Percentiles rank a stretch among this genome's conserved stretches.
Evolutionary conservation across 2,797 vertebrate genomes (phyloP).

Genomic region (Halcyon smyrnensis): DNA sequence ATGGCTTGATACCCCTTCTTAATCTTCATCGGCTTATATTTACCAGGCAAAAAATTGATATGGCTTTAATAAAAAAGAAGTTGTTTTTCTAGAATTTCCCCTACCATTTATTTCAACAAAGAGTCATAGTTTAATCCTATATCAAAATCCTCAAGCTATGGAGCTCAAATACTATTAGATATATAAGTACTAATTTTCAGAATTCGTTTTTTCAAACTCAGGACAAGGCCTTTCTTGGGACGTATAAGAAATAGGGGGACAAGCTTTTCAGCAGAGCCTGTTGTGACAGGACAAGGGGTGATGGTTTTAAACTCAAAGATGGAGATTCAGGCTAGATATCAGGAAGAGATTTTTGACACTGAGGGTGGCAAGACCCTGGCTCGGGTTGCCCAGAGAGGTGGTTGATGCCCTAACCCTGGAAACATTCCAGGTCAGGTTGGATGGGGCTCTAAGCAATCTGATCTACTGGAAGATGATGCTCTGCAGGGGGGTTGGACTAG

Average conservation of each 20-base stretch:
- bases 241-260: not conserved
- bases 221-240: not conserved
- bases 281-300: no score
- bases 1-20: not conserved
- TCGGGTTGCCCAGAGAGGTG: not conserved
- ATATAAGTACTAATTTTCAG: not conserved
- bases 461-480: no score
- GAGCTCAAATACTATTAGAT: not conserved
- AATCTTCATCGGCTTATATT: not conserved
- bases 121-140: not conserved
- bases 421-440: not conserved
- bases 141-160: not conserved
- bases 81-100: not conserved
- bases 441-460: not conserved
- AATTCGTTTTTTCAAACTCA: not conserved
- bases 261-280: not conserved
- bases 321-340: not conserved
- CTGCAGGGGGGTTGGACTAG: not conserved
- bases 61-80: constrained; percentile 1
- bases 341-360: not conserved
- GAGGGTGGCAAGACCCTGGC: not conserved
- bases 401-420: not conserved
- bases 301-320: not conserved
- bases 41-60: not conserved
- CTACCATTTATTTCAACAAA: not conserved